Evolutionary conservation across 2,797 vertebrate genomes (phyloP).

Genomic region (Paedocypris micromegethes): DNA sequence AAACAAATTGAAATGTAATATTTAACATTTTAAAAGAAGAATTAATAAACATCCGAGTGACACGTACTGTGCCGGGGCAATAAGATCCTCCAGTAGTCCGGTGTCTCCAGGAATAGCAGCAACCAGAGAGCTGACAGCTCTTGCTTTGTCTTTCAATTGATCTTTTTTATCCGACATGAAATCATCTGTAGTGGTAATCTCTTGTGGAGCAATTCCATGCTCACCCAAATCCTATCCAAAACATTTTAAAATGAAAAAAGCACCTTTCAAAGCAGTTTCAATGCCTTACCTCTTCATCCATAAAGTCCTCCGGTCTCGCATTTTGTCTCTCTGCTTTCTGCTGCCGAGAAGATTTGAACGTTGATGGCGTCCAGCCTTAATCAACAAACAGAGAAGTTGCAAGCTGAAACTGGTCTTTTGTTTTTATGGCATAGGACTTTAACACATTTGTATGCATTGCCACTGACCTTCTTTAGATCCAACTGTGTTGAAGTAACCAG

Average conservation of each 20-base stretch:
- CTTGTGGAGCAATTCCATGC: conserved; percentile 87
- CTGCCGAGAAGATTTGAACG: conserved; percentile 85
- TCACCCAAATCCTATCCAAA: conserved; percentile 81
- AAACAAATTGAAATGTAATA: no score
- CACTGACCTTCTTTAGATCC: conserved; percentile 89
- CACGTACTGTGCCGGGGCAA: conserved; percentile 79
- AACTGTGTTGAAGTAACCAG: conserved; percentile 93
- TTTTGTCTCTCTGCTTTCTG: conserved; percentile 75
- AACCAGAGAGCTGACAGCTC: conserved; percentile 70
- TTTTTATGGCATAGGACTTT: neutral
- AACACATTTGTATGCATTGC: neutral
- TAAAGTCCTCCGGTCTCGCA: conserved; percentile 85
- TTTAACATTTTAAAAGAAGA: neutral
- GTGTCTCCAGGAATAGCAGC: conserved; percentile 85
- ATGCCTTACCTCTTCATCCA: conserved; percentile 89
- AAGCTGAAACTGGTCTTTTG: neutral
- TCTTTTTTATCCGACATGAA: conserved; percentile 82
- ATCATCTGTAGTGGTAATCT: conserved; percentile 82
- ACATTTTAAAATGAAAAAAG: neutral
- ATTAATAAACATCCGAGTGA: neutral
- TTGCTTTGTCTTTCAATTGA: conserved; percentile 75
- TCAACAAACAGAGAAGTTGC: neutral
- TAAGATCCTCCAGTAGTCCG: conserved; percentile 78
- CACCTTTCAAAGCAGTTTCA: no score
- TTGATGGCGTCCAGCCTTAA: conserved; percentile 77